Percentiles rank a stretch among this genome's conserved stretches.
Conservation (phyloP, 23 tunicate genomes). For the Ciona savignyi region DNA sequence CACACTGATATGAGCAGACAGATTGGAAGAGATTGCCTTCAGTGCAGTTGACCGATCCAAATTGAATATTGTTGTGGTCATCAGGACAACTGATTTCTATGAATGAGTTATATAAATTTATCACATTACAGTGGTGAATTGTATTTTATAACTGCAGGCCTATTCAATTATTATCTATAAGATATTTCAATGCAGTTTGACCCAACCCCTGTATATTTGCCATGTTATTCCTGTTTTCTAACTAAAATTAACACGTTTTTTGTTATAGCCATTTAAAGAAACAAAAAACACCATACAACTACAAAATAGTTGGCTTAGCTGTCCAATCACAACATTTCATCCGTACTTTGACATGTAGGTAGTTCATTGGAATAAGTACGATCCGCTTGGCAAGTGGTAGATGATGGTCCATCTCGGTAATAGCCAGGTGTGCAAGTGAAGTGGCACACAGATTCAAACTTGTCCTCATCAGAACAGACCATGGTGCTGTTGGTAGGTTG, state of each 20-base stretch:
- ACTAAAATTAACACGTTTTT: too few relatives aligned
- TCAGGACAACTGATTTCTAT: conserved; percentile 55
- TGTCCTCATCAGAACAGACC: conserved; percentile 31
- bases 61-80: conserved; percentile 19
- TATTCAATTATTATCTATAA: too few relatives aligned
- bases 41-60: conserved; percentile 45
- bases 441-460: conserved; percentile 45
- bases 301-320: too few relatives aligned
- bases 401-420: conserved; percentile 19
- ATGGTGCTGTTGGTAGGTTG: conserved; percentile 32
- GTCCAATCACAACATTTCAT: background rate
- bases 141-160: too few relatives aligned
- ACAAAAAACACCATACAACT: too few relatives aligned
- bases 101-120: background rate
- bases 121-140: conserved; percentile 5
- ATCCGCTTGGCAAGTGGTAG: conserved; percentile 20
- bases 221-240: too few relatives aligned
- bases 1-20: conserved; percentile 40
- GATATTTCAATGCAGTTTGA: too few relatives aligned
- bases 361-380: conserved; percentile 14
- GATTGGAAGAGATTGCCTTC: conserved; percentile 52
- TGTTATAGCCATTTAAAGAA: too few relatives aligned
- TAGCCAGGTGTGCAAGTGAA: conserved; percentile 48
- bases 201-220: too few relatives aligned
- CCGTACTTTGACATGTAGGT: conserved; percentile 28